Conservation (phyloP, 2,797 vertebrate genomes). For the Malurus splendens region DNA sequence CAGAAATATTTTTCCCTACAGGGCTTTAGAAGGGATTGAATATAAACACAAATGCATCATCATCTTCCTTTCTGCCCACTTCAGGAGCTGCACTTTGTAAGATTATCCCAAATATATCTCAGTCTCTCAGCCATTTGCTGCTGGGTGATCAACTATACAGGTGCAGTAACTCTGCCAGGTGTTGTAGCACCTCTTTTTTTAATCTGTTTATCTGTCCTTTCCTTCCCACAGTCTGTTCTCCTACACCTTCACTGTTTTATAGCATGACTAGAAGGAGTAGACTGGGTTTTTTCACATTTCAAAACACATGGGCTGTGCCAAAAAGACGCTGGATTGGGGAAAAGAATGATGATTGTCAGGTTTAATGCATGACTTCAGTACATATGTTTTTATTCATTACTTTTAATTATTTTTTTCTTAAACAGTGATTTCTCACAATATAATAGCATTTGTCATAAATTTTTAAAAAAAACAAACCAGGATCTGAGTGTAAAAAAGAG, state of each 20-base stretch:
- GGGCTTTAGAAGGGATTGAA: background rate
- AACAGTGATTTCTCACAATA: background rate
- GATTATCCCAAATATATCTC: background rate
- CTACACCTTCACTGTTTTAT: background rate
- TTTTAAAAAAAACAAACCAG: background rate
- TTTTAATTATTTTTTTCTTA: background rate
- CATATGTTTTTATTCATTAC: background rate
- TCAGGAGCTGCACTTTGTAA: background rate
- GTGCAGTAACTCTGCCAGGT: background rate
- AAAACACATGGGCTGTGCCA: background rate
- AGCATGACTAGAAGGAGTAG: background rate
- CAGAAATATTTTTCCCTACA: background rate
- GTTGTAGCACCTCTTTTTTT: background rate
- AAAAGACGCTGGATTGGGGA: background rate
- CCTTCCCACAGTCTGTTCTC: background rate
- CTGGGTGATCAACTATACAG: background rate
- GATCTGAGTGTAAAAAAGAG: background rate
- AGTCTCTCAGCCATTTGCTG: background rate
- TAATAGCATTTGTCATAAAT: background rate
- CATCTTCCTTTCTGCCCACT: background rate
- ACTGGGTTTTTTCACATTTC: fast-evolving
- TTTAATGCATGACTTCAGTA: fast-evolving
- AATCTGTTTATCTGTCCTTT: background rate
- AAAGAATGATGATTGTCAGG: background rate
- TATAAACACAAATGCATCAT: background rate